Base-by-base conservation (phyloP, 2,797 vertebrate species). In the Epinephelus awoara region DNA sequence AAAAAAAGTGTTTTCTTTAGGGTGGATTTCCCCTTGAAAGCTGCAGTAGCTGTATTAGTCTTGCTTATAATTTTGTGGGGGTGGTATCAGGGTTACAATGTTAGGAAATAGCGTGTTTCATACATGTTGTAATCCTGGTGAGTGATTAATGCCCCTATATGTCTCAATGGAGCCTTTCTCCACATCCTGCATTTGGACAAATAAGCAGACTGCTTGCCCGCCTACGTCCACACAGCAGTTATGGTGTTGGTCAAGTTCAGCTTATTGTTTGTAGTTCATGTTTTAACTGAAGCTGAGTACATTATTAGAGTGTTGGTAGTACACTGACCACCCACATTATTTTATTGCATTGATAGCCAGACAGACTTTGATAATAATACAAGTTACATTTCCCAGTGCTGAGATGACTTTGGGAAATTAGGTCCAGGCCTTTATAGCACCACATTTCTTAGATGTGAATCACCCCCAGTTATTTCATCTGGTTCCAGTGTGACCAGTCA, bases 391-490 rank as follows among this genome's bases (percentile, higher is more conserved):
- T 68, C 61, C 21, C 49, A 40, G 55, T 57, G 58, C 59, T 52
- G 54, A 71, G 49, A 72, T 72, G 61, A 56, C 73, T 78, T 75
- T 59, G 17, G 46, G 57, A 77, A 79, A 81, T 68, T n/a, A 38
- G 62, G 77, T 71, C 55, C 71, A 70, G 77, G 69, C 62, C 73
- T 74, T 82, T 51, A 82, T 44, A 63, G 72, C 19, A 19, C 58
- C 56, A 64, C 62, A 81, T 91, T 83, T 85, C 73, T 82, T 40
- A 52, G n/a, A 80, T 68, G 67, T 91, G 88, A 92, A 47, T 93
- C 91, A 92, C 50, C 61, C 9, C 18, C 67, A 59, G 52, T 67
- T 75, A 46, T 71, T 90, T 84, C 64, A 82, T 88, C 84, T 82
- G 69, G 72, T 85, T 86, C 75, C 83, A 83, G 68, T 76, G 76